Evolutionary conservation across 2,797 vertebrate species (phyloP), one percentile per base, ranked within the genome.

Genomic region (Alcedo quadribrachys): DNA sequence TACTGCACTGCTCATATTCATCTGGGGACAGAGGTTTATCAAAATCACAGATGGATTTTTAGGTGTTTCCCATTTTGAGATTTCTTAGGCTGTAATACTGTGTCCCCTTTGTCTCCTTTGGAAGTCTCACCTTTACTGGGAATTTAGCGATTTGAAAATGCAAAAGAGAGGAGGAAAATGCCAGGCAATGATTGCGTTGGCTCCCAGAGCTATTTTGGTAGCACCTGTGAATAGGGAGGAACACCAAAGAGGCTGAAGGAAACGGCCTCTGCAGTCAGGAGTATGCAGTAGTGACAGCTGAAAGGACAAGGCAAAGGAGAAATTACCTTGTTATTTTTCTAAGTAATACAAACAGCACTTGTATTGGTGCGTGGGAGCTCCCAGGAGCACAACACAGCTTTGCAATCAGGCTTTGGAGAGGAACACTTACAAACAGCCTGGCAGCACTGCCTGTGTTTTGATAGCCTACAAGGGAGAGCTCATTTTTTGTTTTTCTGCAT

Each of bases 281-380:
- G 20, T 0, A 0, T 27, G 32, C 37, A 66, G 46, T 12, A 42
- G 27, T 62, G 75, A 40, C 88, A 93, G 69, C 73, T 90, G 66
- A 81, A 94, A 92, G 86, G 93, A 86, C 71, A 60, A 85, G 68
- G 43, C 1, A 2, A 81, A 94, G 81, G 73, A 87, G 66, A 89
- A 95, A 93, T 80, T 45, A 60, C 69, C 82, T 92, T 5, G 1
- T 75, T 90, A 57, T 94, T 95, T 92, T 87, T 69, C 51, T 78
- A 66, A 93, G 62, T 46, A 94, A 73, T 66, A 55, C 22, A 81
- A 94, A 93, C 69, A 79, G 67, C 74, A n/a, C 55, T 89, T 69
- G 43, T 55, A 28, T 40, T n/a, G 66, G 46, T 80, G 88, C 40
- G 85, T 80, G 84, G 89, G 69, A 94, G 89, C 33, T 94, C 90